These are phyloP conservation scores for Pelagia noctiluca DNA, from an alignment of 30 jellyfish, hydroid and myxozoan genomes.

Conservation along the genomic window DNA sequence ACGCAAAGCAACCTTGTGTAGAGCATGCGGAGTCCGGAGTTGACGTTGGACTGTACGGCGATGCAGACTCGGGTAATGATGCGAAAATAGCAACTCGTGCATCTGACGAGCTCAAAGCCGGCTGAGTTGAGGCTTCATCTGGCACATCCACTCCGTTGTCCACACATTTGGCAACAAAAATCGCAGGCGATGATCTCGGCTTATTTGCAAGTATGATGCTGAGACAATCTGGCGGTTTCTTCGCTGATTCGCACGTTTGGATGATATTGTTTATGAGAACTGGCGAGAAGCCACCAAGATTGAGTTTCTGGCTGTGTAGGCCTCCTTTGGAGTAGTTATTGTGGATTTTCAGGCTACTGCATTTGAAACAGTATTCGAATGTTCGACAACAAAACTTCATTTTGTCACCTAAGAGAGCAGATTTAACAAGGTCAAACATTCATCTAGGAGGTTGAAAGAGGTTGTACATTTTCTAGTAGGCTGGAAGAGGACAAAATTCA, in stretches of 20 bases:
- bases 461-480: too few relatives aligned
- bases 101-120: too few relatives aligned
- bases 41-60: too few relatives aligned
- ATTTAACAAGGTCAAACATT: too few relatives aligned
- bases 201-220: constrained; percentile 26
- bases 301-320: constrained; percentile 20
- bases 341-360: constrained; percentile 39
- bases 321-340: constrained; percentile 33
- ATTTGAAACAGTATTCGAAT: constrained; percentile 31
- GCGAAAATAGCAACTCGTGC: background rate
- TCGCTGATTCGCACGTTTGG: constrained; percentile 48
- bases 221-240: constrained; percentile 25
- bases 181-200: constrained; percentile 72
- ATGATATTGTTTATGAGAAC: constrained; percentile 34
- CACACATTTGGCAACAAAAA: background rate
- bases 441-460: too few relatives aligned
- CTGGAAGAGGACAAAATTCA: too few relatives aligned
- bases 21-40: too few relatives aligned
- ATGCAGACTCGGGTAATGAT: background rate
- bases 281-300: constrained; percentile 60
- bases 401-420: constrained; percentile 16
- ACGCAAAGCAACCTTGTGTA: too few relatives aligned
- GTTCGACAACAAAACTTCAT: constrained; percentile 31
- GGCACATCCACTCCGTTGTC: background rate
- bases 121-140: too few relatives aligned